Base-by-base conservation (phyloP, 23 tunicate species). In the Trididemnum miniatum region DNA sequence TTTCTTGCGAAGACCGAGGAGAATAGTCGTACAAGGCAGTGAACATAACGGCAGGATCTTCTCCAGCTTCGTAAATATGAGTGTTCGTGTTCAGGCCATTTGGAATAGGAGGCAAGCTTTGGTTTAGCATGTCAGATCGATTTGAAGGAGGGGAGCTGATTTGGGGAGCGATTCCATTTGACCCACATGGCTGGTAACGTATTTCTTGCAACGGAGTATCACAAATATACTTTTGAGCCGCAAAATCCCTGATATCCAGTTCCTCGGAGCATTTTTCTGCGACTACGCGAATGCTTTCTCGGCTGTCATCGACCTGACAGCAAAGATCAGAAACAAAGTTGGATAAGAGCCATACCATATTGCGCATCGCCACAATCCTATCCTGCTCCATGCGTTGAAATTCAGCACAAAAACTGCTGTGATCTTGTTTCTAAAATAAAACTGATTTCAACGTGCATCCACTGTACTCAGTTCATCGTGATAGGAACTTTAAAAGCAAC, bases 261-360 rank as follows among this genome's bases (percentile, higher is more conserved):
- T 25, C 86, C 23, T 81, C 65, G 52, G 89, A 87, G 63, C 97
- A 92, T 0, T 79, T 62, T 52, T 92, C 97, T 0, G 89, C 39
- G 2, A 84, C 71, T 2, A 65, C 40, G 34, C 97, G 85, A 12
- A 92, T 79, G 25, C 38, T 71, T 73, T 92, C 97, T 31, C 91
- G 54, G 28, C 87, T 81, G 67, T 92, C 87, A 50, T 92, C 97
- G 59, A 85, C 34, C 32, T 72, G 71, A 22, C 86, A 85, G 34
- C 85, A 92, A 20, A 92, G 36, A 51, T 86, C 91, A 5, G 97
- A 92, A 20, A 91, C 97, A 0, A 87, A 73, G 57, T 92, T 92
- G 38, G 91, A 64, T 28, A 81, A 87, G 60, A 86, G 79, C 97
- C 97, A 92, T 1, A 87, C 40, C 20, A 36, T 54, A 79, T 92